A percentile compares a stretch with the other conserved stretches of the same genome.
Evolutionary conservation across 2,888 invertebrate genomes (phyloP).

Genomic region (Clunio marinus): DNA sequence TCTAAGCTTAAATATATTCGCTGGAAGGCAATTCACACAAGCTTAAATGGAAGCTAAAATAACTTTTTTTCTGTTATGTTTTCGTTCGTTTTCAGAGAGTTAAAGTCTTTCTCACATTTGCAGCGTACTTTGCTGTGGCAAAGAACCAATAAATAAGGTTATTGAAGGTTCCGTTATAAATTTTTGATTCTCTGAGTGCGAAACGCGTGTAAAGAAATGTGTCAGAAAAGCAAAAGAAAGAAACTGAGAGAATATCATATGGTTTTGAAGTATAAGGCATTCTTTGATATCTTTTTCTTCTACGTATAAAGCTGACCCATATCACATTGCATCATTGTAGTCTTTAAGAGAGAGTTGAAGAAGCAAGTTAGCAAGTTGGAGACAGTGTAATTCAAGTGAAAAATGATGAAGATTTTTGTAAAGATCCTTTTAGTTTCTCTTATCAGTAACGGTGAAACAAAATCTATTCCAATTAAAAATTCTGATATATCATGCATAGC

Average conservation of each 20-base stretch:
- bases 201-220: not conserved
- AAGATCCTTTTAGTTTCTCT: not conserved
- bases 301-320: slow-evolving; percentile 30
- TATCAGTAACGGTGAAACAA: not conserved
- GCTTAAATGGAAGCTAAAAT: no score
- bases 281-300: no score
- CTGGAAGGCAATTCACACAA: no score
- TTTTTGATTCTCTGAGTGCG: slow-evolving; percentile 17
- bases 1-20: no score
- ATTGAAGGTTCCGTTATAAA: slow-evolving; percentile 23
- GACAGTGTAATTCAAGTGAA: not conserved
- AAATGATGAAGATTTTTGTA: slow-evolving; percentile 12
- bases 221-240: slow-evolving; percentile 1
- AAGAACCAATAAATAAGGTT: slow-evolving; percentile 14
- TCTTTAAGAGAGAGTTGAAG: not conserved
- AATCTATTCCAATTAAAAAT: slow-evolving; percentile 15
- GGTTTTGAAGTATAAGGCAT: no score
- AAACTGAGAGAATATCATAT: slow-evolving; percentile 15
- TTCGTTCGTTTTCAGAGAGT: slow-evolving; percentile 14
- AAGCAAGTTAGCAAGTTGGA: not conserved
- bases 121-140: no score
- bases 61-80: no score
- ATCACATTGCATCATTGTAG: not conserved
- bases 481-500: slow-evolving; percentile 26
- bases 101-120: no score